Conservation (phyloP, 2,113 vertebrate genomes). For the Hipposideros armiger region DNA sequence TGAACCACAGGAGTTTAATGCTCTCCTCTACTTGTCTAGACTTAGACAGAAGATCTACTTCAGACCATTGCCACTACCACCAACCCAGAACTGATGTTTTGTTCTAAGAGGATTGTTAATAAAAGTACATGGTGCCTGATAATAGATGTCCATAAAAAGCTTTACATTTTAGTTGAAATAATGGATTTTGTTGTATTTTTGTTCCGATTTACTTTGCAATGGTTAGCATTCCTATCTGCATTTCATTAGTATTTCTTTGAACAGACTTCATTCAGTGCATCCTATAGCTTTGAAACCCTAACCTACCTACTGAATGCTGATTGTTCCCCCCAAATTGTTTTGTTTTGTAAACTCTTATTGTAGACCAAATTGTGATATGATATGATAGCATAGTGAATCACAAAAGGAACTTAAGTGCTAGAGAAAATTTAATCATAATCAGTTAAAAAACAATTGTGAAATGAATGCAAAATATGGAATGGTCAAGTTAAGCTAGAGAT, state of each 20-base stretch:
- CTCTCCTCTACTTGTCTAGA: neutral
- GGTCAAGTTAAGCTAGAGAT: slow-evolving; percentile 35
- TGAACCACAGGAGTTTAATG: slow-evolving; percentile 37
- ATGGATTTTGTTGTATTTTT: neutral
- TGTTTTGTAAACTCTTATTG: slow-evolving; percentile 37
- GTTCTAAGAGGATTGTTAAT: slow-evolving; percentile 38
- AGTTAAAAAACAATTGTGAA: slow-evolving; percentile 26
- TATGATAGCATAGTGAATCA: neutral
- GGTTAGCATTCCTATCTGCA: neutral
- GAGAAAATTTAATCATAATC: slow-evolving; percentile 37
- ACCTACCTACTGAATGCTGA: slow-evolving; percentile 7
- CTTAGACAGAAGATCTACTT: neutral
- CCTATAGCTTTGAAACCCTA: slow-evolving; percentile 22
- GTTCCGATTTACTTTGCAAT: slow-evolving; percentile 17
- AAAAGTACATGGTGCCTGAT: slow-evolving; percentile 13
- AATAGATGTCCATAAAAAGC: neutral
- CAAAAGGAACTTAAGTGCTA: neutral
- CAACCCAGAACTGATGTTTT: slow-evolving; percentile 18
- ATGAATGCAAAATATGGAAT: slow-evolving; percentile 41
- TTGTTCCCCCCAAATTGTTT: slow-evolving; percentile 25
- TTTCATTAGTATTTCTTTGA: slow-evolving; percentile 41
- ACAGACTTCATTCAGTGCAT: slow-evolving; percentile 23
- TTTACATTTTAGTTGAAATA: slow-evolving; percentile 52
- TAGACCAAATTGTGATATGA: neutral
- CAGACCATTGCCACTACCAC: neutral